Evolutionary conservation across 2,797 vertebrate genomes (phyloP), one percentile per base, ranked within the genome.

Genomic region (Premnoplex brunnescens): DNA sequence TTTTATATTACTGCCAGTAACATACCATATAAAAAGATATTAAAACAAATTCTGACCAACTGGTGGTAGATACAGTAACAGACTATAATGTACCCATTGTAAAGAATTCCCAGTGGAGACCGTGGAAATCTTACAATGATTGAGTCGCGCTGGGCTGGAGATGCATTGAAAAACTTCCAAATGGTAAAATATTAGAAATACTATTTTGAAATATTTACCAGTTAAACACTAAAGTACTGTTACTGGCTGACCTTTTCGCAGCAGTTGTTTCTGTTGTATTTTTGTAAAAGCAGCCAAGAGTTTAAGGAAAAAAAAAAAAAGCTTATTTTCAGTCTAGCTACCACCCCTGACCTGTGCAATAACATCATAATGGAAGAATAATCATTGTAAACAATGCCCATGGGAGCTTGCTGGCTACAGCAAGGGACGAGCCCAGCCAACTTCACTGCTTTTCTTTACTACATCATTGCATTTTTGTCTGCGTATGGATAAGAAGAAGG

Each of bases 281-380:
- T 97, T 96, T 88, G 93, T 87, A 96, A 97, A 97, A 97, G 95
- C 93, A 95, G 97, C 97, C 97, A 97, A 93, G 90, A 96, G 78
- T 91, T 95, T 77, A 51, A 83, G 59, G 10, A 56, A 7, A 4
- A 21, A 39, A 88, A 86, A 95, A 94, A 89, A 73, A 46, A 84
- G 93, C 95, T 98, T 98, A 96, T 98, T 98, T 98, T 98, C 97
- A 98, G 97, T 95, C 78, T 94, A 96, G 96, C 88, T 93, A 92
- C 91, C 96, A 97, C 97, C 91, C 97, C 93, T 97, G 54, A 96
- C 96, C 97, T 97, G 95, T 96, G 96, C 96, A 98, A 98, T 98
- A 98, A 98, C 98, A 98, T 97, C 97, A 98, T 98, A 98, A 98
- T 98, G 97, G 97, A 98, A 98, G 97, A 98, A 98, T 98, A 98